A percentile compares a stretch with the other conserved stretches of the same genome.
Evolutionary conservation across 2,113 vertebrate genomes (phyloP).

Genomic region (Solea senegalensis): DNA sequence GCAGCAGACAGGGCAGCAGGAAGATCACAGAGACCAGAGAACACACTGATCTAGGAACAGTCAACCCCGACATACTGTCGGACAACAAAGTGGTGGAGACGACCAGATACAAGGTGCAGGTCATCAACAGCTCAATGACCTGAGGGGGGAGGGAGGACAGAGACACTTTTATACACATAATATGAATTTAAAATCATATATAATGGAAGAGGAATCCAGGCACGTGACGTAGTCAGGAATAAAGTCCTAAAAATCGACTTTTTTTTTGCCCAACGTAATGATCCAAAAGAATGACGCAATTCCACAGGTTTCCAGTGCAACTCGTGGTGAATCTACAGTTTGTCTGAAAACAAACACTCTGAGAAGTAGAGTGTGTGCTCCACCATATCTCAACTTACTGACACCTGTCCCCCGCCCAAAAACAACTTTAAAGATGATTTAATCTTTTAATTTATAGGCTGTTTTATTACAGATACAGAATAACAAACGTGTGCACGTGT

Average conservation of each 20-base stretch:
- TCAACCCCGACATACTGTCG: conserved; percentile 75
- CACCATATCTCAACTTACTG: not conserved
- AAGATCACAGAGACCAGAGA: conserved; percentile 78
- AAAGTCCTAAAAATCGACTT: no score
- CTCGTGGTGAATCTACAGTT: not conserved
- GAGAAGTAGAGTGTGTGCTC: not conserved
- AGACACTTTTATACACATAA: no score
- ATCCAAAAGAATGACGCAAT: conserved; percentile 21
- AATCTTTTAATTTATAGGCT: not conserved
- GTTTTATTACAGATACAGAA: not conserved
- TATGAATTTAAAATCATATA: not conserved
- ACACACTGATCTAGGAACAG: conserved; percentile 78
- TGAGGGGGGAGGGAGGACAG: conserved; percentile 23
- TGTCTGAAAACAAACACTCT: not conserved
- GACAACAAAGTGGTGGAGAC: conserved; percentile 81
- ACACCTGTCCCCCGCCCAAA: not conserved
- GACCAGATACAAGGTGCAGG: conserved; percentile 85
- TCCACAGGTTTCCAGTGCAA: conserved; percentile 9
- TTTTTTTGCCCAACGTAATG: not conserved
- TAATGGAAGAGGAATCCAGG: not conserved
- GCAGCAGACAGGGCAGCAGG: conserved; percentile 81
- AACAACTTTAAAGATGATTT: not conserved
- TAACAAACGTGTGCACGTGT: not conserved
- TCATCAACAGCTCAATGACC: conserved; percentile 86
- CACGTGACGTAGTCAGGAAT: conserved; percentile 1